Percentiles rank a stretch among this genome's conserved stretches.
Evolutionary conservation across 2,888 invertebrate species (phyloP).

Genomic region (Lamproptera curius): DNA sequence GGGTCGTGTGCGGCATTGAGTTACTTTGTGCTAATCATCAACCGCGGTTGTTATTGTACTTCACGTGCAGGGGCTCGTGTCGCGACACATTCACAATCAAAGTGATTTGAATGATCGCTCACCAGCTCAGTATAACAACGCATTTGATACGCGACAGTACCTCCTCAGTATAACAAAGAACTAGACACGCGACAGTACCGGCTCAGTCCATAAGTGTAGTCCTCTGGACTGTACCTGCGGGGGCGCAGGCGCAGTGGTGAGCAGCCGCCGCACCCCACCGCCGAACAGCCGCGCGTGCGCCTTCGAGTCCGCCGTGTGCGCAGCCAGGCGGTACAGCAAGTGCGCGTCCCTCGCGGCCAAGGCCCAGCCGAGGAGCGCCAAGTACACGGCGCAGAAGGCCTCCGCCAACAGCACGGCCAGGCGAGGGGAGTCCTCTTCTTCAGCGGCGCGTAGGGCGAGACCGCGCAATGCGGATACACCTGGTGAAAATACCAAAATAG

Average conservation of each 20-base stretch:
- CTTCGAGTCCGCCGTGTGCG: constrained; percentile 86
- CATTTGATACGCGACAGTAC: too few relatives aligned
- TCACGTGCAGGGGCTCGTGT: too few relatives aligned
- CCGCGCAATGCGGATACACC: constrained; percentile 95
- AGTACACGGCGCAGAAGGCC: constrained; percentile 94
- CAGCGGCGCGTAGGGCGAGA: constrained; percentile 93
- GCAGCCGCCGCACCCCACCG: constrained; percentile 91
- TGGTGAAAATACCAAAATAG: constrained; percentile 27
- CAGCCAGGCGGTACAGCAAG: constrained; percentile 90
- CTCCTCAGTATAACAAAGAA: too few relatives aligned
- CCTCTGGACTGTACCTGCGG: constrained; percentile 42
- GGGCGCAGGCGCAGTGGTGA: constrained; percentile 85
- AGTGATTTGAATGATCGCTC: too few relatives aligned
- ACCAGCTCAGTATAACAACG: too few relatives aligned
- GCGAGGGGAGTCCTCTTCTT: constrained; percentile 95
- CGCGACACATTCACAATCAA: too few relatives aligned
- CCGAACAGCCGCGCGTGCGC: constrained; percentile 93
- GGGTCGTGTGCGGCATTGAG: too few relatives aligned
- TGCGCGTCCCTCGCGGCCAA: constrained; percentile 96
- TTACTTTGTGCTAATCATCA: too few relatives aligned
- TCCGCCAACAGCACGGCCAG: constrained; percentile 95
- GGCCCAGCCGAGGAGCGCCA: constrained; percentile 95
- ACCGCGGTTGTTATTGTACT: too few relatives aligned
- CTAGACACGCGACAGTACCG: too few relatives aligned
- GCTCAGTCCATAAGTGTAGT: too few relatives aligned